Base-by-base conservation (phyloP, 2,113 vertebrate species). In the Pseudopipra pipra region DNA sequence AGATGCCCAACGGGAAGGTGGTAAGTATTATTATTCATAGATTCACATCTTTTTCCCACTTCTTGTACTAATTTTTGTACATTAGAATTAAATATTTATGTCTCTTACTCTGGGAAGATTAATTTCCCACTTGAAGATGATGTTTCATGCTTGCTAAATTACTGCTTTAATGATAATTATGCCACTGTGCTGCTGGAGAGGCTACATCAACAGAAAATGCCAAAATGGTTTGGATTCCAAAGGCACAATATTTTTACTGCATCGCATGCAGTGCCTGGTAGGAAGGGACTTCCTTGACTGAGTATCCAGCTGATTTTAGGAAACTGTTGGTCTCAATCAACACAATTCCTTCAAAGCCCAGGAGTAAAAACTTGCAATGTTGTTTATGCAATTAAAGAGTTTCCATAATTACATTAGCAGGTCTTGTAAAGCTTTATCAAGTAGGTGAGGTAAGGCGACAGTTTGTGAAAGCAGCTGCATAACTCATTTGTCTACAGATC, bases 171-270 rank as follows among this genome's bases (percentile, higher is more conserved):
- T 75, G 65, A 6, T 2, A 20, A 10, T 52, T 85, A n/a, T 30
- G 16, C 39, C 22, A n/a, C 15, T 7, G 35, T 54, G 61, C 63
- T 79, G 66, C 31, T 76, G 62, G 63, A 72, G 62, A 46, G 14
- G 37, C 35, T 77, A 11, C 43, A 31, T 55, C 19, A 56, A 86
- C 77, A 65, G 44, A 55, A 88, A 94, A 67, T 44, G 30, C 33
- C 35, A 90, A 88, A 77, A 80, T 37, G 5, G 8, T 77, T 85
- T 88, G 51, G 58, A 52, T 80, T 95, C 73, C 17, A 49, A 87
- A 95, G 66, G 25, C 47, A 44, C 5, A 4, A 3, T 62, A 4
- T 37, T 66, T 87, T 79, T 71, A 15, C 11, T 28, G 9, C 35
- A 2, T 35, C 44, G 8, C 43, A 19, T 37, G 14, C 6, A 4